phyloP scores from a whole-genome alignment of 1,140 invertebrate species.

The Macrostomum lignano region DNA sequence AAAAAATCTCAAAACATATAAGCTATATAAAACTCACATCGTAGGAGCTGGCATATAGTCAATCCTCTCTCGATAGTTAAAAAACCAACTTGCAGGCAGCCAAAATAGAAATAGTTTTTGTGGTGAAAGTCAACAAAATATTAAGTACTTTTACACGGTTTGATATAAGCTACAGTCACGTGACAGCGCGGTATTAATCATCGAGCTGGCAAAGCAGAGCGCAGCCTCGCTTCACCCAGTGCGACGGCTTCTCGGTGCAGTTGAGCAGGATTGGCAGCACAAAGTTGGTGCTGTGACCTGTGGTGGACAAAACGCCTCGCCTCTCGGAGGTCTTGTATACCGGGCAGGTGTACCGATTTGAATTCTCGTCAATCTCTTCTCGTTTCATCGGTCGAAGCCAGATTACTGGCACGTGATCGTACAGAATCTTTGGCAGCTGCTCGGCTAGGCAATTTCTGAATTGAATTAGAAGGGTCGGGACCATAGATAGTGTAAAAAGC shows the following conservation, averaged over 20 bases:
- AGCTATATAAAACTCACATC: too few relatives aligned
- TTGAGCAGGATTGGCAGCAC: constrained; percentile 20
- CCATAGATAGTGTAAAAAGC: neutral
- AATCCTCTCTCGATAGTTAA: too few relatives aligned
- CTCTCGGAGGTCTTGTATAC: constrained; percentile 59
- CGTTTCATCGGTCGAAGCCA: constrained; percentile 21
- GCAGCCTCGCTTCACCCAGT: constrained; percentile 9
- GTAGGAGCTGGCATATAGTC: too few relatives aligned
- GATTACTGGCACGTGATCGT: constrained; percentile 23
- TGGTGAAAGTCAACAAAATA: too few relatives aligned
- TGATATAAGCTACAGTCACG: too few relatives aligned
- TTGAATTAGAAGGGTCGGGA: constrained; percentile 4
- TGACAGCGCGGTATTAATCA: constrained; percentile 7
- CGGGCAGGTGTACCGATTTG: constrained; percentile 40
- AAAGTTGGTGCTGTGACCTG: constrained; percentile 28
- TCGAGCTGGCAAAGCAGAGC: constrained; percentile 8
- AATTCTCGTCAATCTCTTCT: constrained; percentile 13
- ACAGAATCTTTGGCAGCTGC: constrained; percentile 23
- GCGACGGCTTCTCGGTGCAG: constrained; percentile 15
- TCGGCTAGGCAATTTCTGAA: constrained; percentile 12
- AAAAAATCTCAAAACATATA: too few relatives aligned
- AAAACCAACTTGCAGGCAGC: too few relatives aligned
- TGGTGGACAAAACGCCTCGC: constrained; percentile 26
- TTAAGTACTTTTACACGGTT: too few relatives aligned
- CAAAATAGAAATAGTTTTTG: too few relatives aligned